Evolutionary conservation across 2,797 vertebrate genomes (phyloP).

Genomic region (Channa striata): DNA sequence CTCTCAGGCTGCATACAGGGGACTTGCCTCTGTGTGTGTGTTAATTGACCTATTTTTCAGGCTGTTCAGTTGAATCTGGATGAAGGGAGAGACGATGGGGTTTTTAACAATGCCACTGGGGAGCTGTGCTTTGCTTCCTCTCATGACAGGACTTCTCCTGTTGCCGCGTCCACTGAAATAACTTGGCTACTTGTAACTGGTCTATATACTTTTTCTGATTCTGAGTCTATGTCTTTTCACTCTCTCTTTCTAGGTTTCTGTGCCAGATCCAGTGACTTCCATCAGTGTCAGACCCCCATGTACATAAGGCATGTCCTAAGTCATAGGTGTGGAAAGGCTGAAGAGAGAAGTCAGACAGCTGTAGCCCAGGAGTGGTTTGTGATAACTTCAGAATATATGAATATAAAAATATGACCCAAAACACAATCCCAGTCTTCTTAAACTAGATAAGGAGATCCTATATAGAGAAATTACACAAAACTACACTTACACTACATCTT

Average conservation of each 20-base stretch:
- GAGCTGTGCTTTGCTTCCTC: conserved; percentile 48
- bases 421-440: no score
- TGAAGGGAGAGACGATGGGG: conserved; percentile 46
- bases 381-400: no score
- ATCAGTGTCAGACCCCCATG: conserved; percentile 68
- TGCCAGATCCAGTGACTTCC: conserved; percentile 59
- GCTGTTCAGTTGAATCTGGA: conserved; percentile 59
- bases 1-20: conserved; percentile 71
- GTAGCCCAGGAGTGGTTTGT: conserved; percentile 54
- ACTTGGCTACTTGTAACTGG: conserved; percentile 50
- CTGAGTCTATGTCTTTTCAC: not conserved
- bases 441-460: no score
- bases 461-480: no score
- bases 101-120: conserved; percentile 75
- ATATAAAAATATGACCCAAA: no score
- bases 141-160: conserved; percentile 55
- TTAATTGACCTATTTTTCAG: conserved; percentile 77
- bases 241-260: conserved; percentile 17
- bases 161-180: conserved; percentile 46
- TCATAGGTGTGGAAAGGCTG: conserved; percentile 54
- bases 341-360: conserved; percentile 56
- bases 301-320: conserved; percentile 73
- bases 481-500: no score
- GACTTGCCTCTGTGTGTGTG: conserved; percentile 18
- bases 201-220: conserved; percentile 30